phyloP scores from a whole-genome alignment of 35 echinoderm and acorn worm genomes.

The Stichopus chloronotus region DNA sequence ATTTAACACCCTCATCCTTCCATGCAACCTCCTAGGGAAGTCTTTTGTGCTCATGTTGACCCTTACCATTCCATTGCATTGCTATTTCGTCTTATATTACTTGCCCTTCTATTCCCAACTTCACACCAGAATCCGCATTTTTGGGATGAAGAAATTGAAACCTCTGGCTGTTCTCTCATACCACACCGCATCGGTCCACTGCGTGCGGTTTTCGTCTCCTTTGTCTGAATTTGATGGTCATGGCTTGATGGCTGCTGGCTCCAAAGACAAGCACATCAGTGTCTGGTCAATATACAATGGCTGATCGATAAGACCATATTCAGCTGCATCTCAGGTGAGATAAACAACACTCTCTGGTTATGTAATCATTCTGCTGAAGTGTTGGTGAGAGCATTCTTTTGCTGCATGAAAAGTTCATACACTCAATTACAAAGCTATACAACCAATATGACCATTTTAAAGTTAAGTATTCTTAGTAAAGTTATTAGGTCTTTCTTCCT shows the following conservation, averaged over 20 bases:
- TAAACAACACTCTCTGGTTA: neutral
- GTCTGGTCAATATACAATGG: conserved; percentile 90
- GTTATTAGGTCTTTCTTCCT: too few relatives aligned
- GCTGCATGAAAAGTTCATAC: too few relatives aligned
- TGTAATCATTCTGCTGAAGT: neutral
- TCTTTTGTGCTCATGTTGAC: too few relatives aligned
- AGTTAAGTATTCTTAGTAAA: too few relatives aligned
- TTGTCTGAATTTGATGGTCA: conserved; percentile 33
- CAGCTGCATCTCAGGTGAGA: neutral
- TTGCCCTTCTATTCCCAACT: too few relatives aligned
- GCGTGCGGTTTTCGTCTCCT: conserved; percentile 68
- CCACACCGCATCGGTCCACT: conserved; percentile 74
- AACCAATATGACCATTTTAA: too few relatives aligned
- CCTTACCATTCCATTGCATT: too few relatives aligned
- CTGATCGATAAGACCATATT: neutral
- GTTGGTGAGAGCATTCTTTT: neutral
- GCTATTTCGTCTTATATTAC: too few relatives aligned
- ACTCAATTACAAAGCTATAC: too few relatives aligned
- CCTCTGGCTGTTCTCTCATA: conserved; percentile 83
- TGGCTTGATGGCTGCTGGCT: conserved; percentile 77
- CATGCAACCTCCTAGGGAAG: too few relatives aligned
- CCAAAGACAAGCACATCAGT: conserved; percentile 94
- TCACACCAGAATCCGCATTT: conserved; percentile 79
- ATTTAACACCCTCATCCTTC: too few relatives aligned
- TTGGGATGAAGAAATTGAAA: conserved; percentile 81